Base-by-base conservation (phyloP, 2,888 invertebrate genomes). In the Aphrophora alni region DNA sequence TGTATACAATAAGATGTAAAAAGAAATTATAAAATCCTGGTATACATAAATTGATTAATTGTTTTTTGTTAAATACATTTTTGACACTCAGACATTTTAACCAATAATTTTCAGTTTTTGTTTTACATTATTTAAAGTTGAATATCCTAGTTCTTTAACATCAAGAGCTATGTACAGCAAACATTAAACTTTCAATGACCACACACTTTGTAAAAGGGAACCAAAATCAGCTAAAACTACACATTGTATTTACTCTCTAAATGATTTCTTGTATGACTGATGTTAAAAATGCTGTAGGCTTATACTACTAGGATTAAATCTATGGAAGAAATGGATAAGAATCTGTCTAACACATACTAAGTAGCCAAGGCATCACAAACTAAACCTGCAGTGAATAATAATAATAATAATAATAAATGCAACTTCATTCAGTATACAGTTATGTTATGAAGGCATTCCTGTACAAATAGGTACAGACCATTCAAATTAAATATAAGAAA, bases 1-100 rank as follows among this genome's bases (percentile, higher is more conserved):
- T 79, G 78, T 79, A 79, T 79, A 79, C 78, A 79, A 79, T 74
- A 74, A 79, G 74, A 74, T 68, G 12, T 72, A 71, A 78, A 72
- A 71, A 38, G 28, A 77, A 77, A 38, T 59, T 59, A 59, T 59
- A 59, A 59, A 59, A 59, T 59, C 59, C 59, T 59, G 59, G 59
- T 59, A 59, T 59, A 59, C 21, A 12, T 59, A 59, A 59, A 59
- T 21, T 59, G n/a, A 59, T 59, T 44, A 7, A 14, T n/a, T n/a
- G n/a, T n/a, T n/a, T 33, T 59, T 59, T 59, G 1, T 5, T 59
- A 21, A 59, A 21, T 21, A 59, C 59, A 59, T 59, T 59, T 59
- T 59, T 21, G 21, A 59, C 59, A 59, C 59, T 59, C 59, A 59
- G 59, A 59, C 21, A 59, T 12, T 44, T 44, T 44, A 59, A 59